A percentile compares a stretch with the other conserved stretches of the same genome.
phyloP scores from a whole-genome alignment of 1,140 invertebrate species.

The Hydropsyche tenuis region DNA sequence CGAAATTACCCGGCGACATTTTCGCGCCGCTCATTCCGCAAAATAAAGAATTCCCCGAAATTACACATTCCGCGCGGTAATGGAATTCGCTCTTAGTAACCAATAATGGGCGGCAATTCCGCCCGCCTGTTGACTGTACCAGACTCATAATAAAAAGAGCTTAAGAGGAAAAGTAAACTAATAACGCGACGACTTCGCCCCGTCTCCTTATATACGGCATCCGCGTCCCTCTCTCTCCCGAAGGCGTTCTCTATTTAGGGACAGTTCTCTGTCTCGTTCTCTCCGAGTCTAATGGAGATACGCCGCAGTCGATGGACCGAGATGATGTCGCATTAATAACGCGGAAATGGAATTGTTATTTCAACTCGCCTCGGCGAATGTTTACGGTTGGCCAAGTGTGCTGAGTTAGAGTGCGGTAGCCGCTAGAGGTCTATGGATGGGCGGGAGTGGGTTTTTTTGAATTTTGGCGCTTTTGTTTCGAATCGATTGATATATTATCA shows the following conservation, averaged over 20 bases:
- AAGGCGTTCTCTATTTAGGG: no score
- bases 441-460: no score
- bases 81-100: neutral
- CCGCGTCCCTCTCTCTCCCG: neutral
- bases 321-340: slow-evolving; percentile 43
- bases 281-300: slow-evolving; percentile 21
- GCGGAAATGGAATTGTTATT: slow-evolving; percentile 38
- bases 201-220: neutral
- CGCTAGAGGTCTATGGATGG: no score
- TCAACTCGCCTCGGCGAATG: slow-evolving; percentile 22
- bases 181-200: slow-evolving; percentile 36
- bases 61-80: neutral
- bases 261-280: neutral
- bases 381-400: neutral
- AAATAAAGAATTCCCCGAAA: neutral
- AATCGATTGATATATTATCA: no score
- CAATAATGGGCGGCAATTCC: neutral
- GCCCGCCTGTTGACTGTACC: slow-evolving; percentile 34
- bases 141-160: slow-evolving; percentile 46
- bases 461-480: no score
- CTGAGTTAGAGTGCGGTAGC: no score
- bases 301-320: slow-evolving; percentile 29
- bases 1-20: no score
- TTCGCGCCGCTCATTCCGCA: neutral
- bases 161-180: slow-evolving; percentile 49